These are phyloP conservation scores for Cataglyphis rosenhaueri DNA, from an alignment of 2,888 invertebrate genomes.

Conservation along the genomic window DNA sequence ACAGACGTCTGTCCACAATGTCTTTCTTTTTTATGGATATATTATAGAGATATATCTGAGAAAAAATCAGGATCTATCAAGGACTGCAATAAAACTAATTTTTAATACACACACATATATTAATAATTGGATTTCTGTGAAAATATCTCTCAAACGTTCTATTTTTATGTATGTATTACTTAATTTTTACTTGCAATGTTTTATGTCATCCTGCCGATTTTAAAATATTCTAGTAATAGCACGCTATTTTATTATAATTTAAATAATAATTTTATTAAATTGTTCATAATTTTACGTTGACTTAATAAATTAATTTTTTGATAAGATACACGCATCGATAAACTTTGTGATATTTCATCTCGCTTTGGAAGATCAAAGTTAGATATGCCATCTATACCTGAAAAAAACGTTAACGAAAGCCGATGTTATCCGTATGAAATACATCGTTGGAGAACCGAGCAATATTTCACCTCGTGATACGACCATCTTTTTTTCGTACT, in stretches of 20 bases:
- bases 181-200: not conserved
- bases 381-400: slow-evolving; percentile 20
- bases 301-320: not conserved
- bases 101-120: not conserved
- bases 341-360: slow-evolving; percentile 28
- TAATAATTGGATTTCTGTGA: not conserved
- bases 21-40: too few relatives aligned
- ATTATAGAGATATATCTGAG: not conserved
- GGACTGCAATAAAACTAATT: not conserved
- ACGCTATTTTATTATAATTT: not conserved
- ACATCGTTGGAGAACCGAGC: slow-evolving; percentile 30
- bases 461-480: slow-evolving; percentile 42
- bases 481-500: slow-evolving; percentile 17
- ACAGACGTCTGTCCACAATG: too few relatives aligned
- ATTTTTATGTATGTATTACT: not conserved
- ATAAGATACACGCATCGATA: not conserved
- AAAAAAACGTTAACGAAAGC: slow-evolving; percentile 42
- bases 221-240: slow-evolving; percentile 1
- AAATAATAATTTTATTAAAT: not conserved
- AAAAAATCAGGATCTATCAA: not conserved
- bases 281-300: not conserved
- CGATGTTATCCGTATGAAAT: slow-evolving; percentile 47
- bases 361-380: slow-evolving; percentile 28
- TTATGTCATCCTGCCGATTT: too few relatives aligned
- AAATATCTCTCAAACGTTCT: not conserved